Conservation (phyloP, 2,797 vertebrate species). For the Odontamblyopus rebecca region DNA sequence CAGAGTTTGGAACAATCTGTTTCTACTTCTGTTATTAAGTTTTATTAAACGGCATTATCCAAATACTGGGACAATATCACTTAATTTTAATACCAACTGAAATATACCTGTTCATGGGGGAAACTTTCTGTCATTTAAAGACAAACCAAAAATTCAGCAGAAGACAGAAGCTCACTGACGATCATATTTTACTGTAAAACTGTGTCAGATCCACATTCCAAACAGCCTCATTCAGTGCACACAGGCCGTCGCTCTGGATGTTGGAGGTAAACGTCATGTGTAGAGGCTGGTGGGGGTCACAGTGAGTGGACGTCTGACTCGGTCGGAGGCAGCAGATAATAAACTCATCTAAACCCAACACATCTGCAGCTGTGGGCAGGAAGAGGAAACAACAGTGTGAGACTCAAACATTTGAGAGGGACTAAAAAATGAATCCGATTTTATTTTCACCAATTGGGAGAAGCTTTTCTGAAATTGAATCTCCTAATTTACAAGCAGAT, state of each 20-base stretch:
- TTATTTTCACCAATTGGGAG: neutral
- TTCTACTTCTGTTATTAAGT: no score
- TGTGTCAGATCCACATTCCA: neutral
- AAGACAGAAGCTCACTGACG: neutral
- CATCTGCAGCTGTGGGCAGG: constrained; percentile 29
- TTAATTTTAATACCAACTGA: neutral
- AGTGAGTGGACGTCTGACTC: constrained; percentile 24
- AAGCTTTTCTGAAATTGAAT: neutral
- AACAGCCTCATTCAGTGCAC: neutral
- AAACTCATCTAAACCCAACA: constrained; percentile 47
- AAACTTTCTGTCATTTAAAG: neutral
- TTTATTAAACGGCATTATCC: neutral
- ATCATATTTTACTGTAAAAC: neutral
- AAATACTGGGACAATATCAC: neutral
- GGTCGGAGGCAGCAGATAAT: constrained; percentile 46
- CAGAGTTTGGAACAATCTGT: no score
- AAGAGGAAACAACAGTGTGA: constrained; percentile 1
- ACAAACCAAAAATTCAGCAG: neutral
- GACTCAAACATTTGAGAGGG: neutral
- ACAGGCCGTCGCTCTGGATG: neutral
- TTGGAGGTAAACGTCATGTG: constrained; percentile 3
- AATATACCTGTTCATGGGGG: neutral
- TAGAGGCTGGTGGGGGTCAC: constrained; percentile 20
- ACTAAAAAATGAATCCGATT: neutral
- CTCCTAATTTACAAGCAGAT: no score